Percentiles rank a stretch among this genome's conserved stretches.
phyloP scores from a whole-genome alignment of 2,888 invertebrate genomes.

The Agonopterix alstromeriana region DNA sequence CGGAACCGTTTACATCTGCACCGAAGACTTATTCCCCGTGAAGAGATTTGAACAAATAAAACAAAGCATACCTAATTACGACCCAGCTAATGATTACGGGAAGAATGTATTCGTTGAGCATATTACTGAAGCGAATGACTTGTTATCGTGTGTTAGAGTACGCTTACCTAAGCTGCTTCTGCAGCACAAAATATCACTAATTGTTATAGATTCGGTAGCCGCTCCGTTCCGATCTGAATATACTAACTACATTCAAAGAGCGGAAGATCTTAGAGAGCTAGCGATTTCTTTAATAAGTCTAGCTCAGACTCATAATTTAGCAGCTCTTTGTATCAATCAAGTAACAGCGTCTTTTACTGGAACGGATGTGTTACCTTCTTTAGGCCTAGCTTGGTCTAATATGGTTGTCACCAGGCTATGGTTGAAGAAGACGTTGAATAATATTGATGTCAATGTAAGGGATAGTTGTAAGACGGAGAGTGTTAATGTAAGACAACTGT shows the following conservation, averaged over 20 bases:
- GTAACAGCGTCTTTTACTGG: constrained; percentile 50
- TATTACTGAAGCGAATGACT: constrained; percentile 52
- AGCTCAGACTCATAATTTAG: constrained; percentile 47
- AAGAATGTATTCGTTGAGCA: constrained; percentile 61
- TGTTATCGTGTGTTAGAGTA: constrained; percentile 52
- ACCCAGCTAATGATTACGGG: constrained; percentile 31
- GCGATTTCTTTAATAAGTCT: constrained; percentile 38
- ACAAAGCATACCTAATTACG: constrained; percentile 21
- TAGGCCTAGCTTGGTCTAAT: constrained; percentile 69
- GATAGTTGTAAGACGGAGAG: constrained; percentile 15
- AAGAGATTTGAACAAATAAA: constrained; percentile 60
- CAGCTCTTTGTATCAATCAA: constrained; percentile 63
- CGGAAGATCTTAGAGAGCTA: constrained; percentile 61
- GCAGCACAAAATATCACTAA: constrained; percentile 32
- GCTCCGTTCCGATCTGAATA: constrained; percentile 62
- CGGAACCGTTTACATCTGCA: constrained; percentile 83
- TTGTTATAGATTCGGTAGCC: constrained; percentile 64
- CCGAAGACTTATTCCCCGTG: constrained; percentile 81
- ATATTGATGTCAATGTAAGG: constrained; percentile 1
- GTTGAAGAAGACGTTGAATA: constrained; percentile 28
- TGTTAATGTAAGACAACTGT: constrained; percentile 36
- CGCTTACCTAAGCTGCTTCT: constrained; percentile 48
- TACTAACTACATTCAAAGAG: constrained; percentile 57
- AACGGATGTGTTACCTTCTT: constrained; percentile 41
- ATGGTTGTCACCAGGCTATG: constrained; percentile 53